Percentiles rank a stretch among this genome's conserved stretches.
These are phyloP conservation scores for Nomada lathburiana DNA, from an alignment of 2,888 invertebrate genomes.

Conservation along the genomic window DNA sequence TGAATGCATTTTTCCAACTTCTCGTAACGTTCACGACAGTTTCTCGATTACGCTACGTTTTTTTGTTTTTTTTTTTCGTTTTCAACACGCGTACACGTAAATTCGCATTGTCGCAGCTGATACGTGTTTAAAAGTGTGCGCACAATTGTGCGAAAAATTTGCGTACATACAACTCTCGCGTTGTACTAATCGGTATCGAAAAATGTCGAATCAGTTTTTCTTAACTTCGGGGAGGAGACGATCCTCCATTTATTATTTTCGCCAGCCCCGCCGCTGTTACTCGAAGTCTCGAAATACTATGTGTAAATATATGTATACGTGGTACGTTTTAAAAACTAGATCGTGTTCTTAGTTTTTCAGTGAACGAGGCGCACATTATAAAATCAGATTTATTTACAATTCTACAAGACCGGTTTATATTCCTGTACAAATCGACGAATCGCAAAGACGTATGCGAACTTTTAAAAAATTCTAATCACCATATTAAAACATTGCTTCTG, in stretches of 20 bases:
- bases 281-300: conserved; percentile 20
- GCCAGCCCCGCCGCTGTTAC: conserved; percentile 7
- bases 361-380: conserved; percentile 74
- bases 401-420: conserved; percentile 78
- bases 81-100: neutral
- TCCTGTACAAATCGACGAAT: conserved; percentile 79
- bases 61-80: neutral
- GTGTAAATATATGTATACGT: neutral
- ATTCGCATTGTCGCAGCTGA: neutral
- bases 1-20: neutral
- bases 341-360: conserved; percentile 39
- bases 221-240: conserved; percentile 5
- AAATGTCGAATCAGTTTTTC: neutral
- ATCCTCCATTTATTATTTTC: neutral
- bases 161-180: conserved; percentile 4
- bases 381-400: conserved; percentile 84
- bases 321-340: conserved; percentile 46
- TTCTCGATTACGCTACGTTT: conserved; percentile 17
- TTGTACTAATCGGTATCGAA: conserved; percentile 23
- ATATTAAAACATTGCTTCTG: conserved; percentile 77
- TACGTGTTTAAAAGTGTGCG: conserved; percentile 6
- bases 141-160: conserved; percentile 24
- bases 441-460: conserved; percentile 70
- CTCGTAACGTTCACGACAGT: neutral
- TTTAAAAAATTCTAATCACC: conserved; percentile 75